Conservation (phyloP, 2,113 vertebrate species). For the Nicator chloris region DNA sequence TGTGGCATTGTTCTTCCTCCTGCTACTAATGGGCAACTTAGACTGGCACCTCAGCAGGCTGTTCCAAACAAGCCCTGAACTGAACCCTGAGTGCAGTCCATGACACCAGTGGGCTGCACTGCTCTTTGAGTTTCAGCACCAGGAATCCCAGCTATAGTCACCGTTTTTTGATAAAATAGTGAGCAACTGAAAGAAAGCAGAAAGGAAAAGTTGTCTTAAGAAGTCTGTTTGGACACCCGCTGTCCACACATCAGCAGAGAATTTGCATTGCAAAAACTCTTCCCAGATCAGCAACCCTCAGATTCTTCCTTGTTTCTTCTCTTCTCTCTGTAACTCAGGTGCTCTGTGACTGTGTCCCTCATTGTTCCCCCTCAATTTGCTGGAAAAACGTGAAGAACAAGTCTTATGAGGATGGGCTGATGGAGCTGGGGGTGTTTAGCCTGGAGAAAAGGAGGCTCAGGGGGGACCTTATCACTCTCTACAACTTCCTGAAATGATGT, state of each 20-base stretch:
- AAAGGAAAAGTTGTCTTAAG: background rate
- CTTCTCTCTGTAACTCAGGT: background rate
- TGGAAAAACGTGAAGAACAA: background rate
- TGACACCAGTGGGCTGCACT: background rate
- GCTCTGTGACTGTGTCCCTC: background rate
- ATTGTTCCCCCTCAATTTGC: background rate
- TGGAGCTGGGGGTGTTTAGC: background rate
- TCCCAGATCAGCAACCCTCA: background rate
- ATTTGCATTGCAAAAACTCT: background rate
- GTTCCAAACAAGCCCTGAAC: background rate
- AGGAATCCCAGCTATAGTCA: background rate
- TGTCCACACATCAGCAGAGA: background rate
- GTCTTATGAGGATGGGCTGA: accelerated
- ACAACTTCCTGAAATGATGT: background rate
- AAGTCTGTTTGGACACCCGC: background rate
- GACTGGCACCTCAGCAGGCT: background rate
- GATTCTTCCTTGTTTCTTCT: background rate
- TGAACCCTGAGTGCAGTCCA: background rate
- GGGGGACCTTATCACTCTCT: background rate
- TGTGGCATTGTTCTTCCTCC: background rate
- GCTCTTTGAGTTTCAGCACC: background rate
- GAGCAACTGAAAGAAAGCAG: background rate
- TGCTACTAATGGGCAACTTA: background rate
- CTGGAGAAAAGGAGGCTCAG: background rate
- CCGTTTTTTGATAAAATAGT: accelerated